Evolutionary conservation across 2,888 invertebrate genomes (phyloP).

Genomic region (Pogonocherus hispidulus): DNA sequence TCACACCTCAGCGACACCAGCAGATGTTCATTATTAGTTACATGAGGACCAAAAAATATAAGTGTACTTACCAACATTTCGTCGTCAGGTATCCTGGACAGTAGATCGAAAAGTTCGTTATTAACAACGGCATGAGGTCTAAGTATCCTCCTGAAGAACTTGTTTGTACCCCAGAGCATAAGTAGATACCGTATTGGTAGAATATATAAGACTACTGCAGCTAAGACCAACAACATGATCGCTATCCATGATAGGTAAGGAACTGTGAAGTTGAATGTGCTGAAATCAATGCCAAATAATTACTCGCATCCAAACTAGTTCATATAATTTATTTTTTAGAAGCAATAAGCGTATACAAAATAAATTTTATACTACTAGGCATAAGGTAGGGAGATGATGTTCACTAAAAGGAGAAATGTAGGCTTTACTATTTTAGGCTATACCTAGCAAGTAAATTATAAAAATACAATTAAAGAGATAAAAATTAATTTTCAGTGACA

Average conservation of each 20-base stretch:
- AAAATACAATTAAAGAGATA: too few species aligned
- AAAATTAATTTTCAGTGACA: too few species aligned
- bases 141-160: slow-evolving; percentile 93
- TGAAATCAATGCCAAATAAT: slow-evolving; percentile 65
- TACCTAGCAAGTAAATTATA: too few species aligned
- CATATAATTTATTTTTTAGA: too few species aligned
- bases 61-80: slow-evolving; percentile 84
- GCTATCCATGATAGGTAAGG: slow-evolving; percentile 96
- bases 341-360: too few species aligned
- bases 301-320: too few species aligned
- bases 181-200: slow-evolving; percentile 91
- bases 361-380: too few species aligned
- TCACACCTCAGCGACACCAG: slow-evolving; percentile 42
- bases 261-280: slow-evolving; percentile 96
- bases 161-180: slow-evolving; percentile 94
- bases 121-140: slow-evolving; percentile 96
- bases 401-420: too few species aligned
- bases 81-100: slow-evolving; percentile 95
- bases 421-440: too few species aligned
- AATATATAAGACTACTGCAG: slow-evolving; percentile 85
- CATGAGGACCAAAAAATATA: slow-evolving; percentile 27
- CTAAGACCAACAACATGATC: slow-evolving; percentile 81
- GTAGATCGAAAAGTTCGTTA: slow-evolving; percentile 95
- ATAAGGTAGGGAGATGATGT: too few species aligned
- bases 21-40: slow-evolving; percentile 48